A percentile compares a stretch with the other conserved stretches of the same genome.
Conservation (phyloP, 2,113 vertebrate species). For the Ciconia boyciana region DNA sequence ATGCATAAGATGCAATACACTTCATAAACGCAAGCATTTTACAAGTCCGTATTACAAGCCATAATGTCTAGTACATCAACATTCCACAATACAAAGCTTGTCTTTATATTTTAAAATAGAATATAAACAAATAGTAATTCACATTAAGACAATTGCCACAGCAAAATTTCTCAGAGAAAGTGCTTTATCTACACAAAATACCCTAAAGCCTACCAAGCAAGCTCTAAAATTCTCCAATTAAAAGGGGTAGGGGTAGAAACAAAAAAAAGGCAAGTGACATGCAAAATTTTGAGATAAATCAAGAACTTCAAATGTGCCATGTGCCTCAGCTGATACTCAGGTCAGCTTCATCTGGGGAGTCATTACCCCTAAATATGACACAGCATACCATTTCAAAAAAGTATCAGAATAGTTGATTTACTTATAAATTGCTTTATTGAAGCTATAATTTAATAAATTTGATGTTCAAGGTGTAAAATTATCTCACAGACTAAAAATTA, state of each 20-base stretch:
- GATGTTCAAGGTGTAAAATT: background rate
- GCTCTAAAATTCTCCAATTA: background rate
- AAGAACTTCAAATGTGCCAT: background rate
- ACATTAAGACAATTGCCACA: slow-evolving; percentile 29
- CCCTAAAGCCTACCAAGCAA: background rate
- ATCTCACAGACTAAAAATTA: background rate
- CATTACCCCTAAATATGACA: background rate
- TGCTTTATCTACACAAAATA: slow-evolving; percentile 19
- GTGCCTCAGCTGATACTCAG: background rate
- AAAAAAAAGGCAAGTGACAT: background rate
- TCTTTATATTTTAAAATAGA: slow-evolving; percentile 50
- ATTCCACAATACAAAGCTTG: slow-evolving; percentile 32
- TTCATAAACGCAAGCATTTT: background rate
- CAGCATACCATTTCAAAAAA: background rate
- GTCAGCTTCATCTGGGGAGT: background rate
- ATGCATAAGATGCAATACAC: background rate
- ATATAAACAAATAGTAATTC: slow-evolving; percentile 33
- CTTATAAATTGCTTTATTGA: slow-evolving; percentile 25
- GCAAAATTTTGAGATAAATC: background rate
- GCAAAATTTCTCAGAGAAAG: background rate
- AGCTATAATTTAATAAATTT: slow-evolving; percentile 17
- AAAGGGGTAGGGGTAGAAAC: background rate
- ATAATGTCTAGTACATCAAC: background rate
- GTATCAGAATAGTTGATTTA: background rate
- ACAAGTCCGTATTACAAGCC: slow-evolving; percentile 26